Conservation (phyloP, 2,888 invertebrate genomes). For the Sinelater perroti region DNA sequence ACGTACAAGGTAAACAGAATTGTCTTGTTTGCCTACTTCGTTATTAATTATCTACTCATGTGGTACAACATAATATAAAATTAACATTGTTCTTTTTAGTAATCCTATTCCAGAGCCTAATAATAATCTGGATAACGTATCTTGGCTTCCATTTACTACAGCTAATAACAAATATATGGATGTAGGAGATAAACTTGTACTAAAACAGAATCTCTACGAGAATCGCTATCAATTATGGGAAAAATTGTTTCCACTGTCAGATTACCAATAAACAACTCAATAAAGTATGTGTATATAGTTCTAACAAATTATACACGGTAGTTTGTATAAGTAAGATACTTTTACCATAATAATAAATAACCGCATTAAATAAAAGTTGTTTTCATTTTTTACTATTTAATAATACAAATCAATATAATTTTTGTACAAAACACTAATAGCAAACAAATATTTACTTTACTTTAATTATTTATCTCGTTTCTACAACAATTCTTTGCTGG, state of each 20-base stretch:
- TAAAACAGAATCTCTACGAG: constrained; percentile 55
- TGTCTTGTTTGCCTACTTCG: background rate
- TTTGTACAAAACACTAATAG: too few species aligned
- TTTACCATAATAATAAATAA: too few species aligned
- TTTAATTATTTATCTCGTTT: too few species aligned
- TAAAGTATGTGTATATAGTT: too few species aligned
- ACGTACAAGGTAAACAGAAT: constrained; percentile 51
- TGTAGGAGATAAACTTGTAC: constrained; percentile 54
- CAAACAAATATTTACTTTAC: too few species aligned
- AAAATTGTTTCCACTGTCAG: constrained; percentile 52
- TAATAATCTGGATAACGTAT: constrained; percentile 51
- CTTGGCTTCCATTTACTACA: constrained; percentile 56
- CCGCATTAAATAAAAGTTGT: too few species aligned
- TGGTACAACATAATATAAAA: background rate
- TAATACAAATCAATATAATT: too few species aligned
- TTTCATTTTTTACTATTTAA: too few species aligned
- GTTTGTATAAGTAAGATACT: too few species aligned
- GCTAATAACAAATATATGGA: constrained; percentile 58
- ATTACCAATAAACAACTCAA: too few species aligned
- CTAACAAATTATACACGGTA: too few species aligned
- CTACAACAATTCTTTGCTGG: too few species aligned
- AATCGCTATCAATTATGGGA: constrained; percentile 60
- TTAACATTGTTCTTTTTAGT: constrained; percentile 51
- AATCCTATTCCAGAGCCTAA: constrained; percentile 60
- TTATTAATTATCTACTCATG: background rate